Conservation (phyloP, 1,140 invertebrate species). For the Heliconius hermathena region DNA sequence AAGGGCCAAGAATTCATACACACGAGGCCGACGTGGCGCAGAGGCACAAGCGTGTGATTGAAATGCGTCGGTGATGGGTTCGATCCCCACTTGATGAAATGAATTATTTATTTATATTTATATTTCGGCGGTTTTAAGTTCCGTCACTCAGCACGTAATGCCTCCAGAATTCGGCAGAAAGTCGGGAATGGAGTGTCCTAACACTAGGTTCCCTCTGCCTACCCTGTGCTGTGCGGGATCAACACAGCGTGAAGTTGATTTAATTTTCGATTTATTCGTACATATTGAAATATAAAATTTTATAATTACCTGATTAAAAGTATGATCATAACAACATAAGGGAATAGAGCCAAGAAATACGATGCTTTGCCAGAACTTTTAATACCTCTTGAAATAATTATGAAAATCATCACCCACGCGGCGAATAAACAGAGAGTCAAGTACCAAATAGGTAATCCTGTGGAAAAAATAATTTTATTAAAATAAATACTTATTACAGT, state of each 20-base stretch:
- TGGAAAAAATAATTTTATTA: constrained; percentile 26
- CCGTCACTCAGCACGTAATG: no score
- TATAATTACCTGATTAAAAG: constrained; percentile 84
- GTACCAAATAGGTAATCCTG: constrained; percentile 88
- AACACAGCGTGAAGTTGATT: not conserved
- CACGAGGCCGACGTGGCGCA: no score
- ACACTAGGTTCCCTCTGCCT: no score
- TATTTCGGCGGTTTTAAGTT: no score
- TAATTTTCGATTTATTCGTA: not conserved
- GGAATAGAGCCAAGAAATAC: constrained; percentile 93
- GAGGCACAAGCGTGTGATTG: no score
- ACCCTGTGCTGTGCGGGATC: no score
- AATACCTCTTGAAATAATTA: constrained; percentile 90
- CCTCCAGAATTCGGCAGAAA: no score
- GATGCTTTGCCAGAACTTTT: constrained; percentile 89
- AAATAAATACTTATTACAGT: not conserved
- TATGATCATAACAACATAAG: constrained; percentile 91
- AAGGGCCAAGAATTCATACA: no score
- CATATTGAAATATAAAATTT: constrained; percentile 52
- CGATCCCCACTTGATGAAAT: no score
- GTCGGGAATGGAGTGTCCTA: no score
- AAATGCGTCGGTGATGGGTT: no score
- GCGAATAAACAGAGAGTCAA: constrained; percentile 88
- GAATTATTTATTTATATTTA: no score
- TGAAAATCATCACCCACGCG: constrained; percentile 90